Evolutionary conservation across 1,140 invertebrate species (phyloP).

Genomic region (Oppia nitens): DNA sequence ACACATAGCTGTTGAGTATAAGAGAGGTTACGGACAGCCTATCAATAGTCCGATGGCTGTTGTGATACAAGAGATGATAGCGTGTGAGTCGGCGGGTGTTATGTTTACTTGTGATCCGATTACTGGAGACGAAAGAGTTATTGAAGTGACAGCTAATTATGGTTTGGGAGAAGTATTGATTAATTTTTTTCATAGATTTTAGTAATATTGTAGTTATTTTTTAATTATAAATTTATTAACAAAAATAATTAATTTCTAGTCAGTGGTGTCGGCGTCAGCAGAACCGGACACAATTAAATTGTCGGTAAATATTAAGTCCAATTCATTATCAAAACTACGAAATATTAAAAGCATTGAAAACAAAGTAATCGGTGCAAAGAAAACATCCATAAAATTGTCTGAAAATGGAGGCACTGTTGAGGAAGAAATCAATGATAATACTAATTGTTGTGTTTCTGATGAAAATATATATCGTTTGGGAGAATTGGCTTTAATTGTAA

Average conservation of each 20-base stretch:
- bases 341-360: background rate
- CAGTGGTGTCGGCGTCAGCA: conserved; percentile 49
- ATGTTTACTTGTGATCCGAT: conserved; percentile 59
- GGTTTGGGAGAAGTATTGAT: conserved; percentile 54
- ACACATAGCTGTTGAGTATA: conserved; percentile 51
- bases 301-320: background rate
- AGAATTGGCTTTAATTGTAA: background rate
- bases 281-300: conserved; percentile 50
- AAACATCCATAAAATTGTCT: background rate
- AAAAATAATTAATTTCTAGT: background rate
- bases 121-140: conserved; percentile 42
- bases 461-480: background rate
- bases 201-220: too few relatives aligned
- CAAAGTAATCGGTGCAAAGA: conserved; percentile 1
- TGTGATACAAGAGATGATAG: conserved; percentile 59
- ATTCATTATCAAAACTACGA: background rate
- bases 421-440: background rate
- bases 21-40: conserved; percentile 44
- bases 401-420: background rate
- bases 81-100: conserved; percentile 50
- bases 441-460: background rate
- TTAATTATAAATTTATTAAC: too few relatives aligned
- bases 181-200: too few relatives aligned
- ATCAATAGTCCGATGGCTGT: conserved; percentile 50
- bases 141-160: conserved; percentile 59